phyloP scores from a whole-genome alignment of 2,888 invertebrate species.

The Spodoptera littoralis region DNA sequence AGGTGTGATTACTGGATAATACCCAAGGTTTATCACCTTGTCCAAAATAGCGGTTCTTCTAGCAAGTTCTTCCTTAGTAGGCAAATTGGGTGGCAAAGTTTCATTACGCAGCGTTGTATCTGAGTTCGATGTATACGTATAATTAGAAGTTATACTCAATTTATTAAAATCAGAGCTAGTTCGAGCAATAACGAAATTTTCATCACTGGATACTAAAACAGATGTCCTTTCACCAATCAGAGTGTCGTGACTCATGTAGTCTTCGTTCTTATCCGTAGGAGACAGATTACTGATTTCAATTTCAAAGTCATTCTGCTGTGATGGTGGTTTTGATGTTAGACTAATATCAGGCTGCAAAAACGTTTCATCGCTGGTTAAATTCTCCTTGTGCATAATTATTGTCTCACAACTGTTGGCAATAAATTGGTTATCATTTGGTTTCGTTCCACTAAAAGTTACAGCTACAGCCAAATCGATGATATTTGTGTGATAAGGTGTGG shows the following conservation, averaged over 20 bases:
- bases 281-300: slow-evolving; percentile 8
- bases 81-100: slow-evolving; percentile 3
- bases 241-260: slow-evolving; percentile 57
- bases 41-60: slow-evolving; percentile 56
- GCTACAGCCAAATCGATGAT: slow-evolving; percentile 70
- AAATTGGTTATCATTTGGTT: slow-evolving; percentile 7
- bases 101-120: slow-evolving; percentile 36
- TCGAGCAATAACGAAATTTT: slow-evolving; percentile 59
- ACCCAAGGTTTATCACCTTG: slow-evolving; percentile 64
- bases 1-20: slow-evolving; percentile 60
- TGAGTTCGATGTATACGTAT: slow-evolving; percentile 55
- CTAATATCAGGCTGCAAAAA: slow-evolving; percentile 26
- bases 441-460: slow-evolving; percentile 58
- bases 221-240: slow-evolving; percentile 43
- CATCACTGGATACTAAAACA: slow-evolving; percentile 47
- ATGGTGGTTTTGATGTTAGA: slow-evolving; percentile 50
- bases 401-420: slow-evolving; percentile 56
- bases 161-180: slow-evolving; percentile 66
- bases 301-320: slow-evolving; percentile 16
- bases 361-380: slow-evolving; percentile 34
- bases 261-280: slow-evolving; percentile 34
- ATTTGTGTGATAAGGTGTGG: slow-evolving; percentile 64
- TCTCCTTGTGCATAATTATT: slow-evolving; percentile 28
- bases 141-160: slow-evolving; percentile 51
- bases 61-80: slow-evolving; percentile 3